Conservation (phyloP, 1,140 invertebrate species). For the Pseudoatta argentina region DNA sequence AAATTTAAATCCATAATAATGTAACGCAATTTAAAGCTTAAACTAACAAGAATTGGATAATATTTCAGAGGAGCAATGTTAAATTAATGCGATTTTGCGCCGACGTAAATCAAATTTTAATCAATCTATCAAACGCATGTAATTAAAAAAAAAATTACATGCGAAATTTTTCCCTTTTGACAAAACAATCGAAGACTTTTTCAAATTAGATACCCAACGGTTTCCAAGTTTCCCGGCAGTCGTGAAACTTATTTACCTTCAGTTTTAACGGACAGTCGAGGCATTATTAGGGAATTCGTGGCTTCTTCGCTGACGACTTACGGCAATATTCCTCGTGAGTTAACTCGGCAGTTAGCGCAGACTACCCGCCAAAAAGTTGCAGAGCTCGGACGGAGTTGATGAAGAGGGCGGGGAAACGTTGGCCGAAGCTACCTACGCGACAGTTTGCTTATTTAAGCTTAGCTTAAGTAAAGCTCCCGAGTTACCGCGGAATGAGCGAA, state of each 20-base stretch:
- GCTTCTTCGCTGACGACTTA: conserved; percentile 59
- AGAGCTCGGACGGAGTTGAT: conserved; percentile 53
- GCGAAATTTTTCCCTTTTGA: neutral
- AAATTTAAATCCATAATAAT: conserved; percentile 35
- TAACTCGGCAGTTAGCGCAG: conserved; percentile 60
- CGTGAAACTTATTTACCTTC: conserved; percentile 49
- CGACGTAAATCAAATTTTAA: conserved; percentile 7
- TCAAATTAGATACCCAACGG: neutral
- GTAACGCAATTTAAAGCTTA: conserved; percentile 13
- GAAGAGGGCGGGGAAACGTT: conserved; percentile 58
- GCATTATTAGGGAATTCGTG: conserved; percentile 52
- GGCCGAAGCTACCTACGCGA: conserved; percentile 65
- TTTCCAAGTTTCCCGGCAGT: conserved; percentile 1
- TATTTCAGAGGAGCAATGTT: neutral
- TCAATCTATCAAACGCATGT: neutral
- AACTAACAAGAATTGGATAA: conserved; percentile 14
- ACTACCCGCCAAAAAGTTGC: conserved; percentile 69
- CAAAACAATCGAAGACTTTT: conserved; percentile 25
- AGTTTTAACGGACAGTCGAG: conserved; percentile 55
- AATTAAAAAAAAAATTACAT: neutral
- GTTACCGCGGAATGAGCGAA: conserved; percentile 57
- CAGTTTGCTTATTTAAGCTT: conserved; percentile 79
- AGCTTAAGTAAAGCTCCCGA: conserved; percentile 76
- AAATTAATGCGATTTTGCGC: neutral
- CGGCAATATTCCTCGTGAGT: conserved; percentile 54